Evolutionary conservation across 2,888 invertebrate genomes (phyloP), one percentile per base, ranked within the genome.

Genomic region (Metalampra italica): DNA sequence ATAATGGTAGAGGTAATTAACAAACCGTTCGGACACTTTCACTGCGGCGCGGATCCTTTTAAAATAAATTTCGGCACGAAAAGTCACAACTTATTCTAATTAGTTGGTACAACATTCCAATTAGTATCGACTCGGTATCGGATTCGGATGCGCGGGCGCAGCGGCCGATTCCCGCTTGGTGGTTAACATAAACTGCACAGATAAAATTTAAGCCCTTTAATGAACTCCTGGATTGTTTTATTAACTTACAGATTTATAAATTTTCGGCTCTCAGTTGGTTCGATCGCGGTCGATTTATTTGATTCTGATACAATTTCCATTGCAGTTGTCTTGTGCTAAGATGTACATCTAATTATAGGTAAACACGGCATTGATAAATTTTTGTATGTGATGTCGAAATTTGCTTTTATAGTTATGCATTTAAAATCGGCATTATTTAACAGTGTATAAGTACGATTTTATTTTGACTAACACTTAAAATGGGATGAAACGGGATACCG

Each of bases 201-300:
- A 83, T 82, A 83, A 82, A 78, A 78, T 81, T 84, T 79, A 81
- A 83, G 66, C 71, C 69, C 70, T 75, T 81, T 84, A 83, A 82
- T 82, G 81, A 82, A 82, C 70, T 72, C 68, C 53, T 50, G 60
- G 76, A 78, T 79, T 79, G 78, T 71, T 80, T 81, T 81, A 81
- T 78, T 77, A 76, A 79, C 71, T 70, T 56, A 51, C 58, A 63
- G 66, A 68, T 76, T 69, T 68, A 80, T 80, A 76, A 73, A 78
- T 77, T 70, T 69, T 74, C 65, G 71, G 66, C 63, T 64, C 64
- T 66, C 63, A 55, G 64, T 68, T 65, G 64, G 66, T 64, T 61
- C 62, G 12, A 22, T 42, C 47, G 38, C 9, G 9, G 29, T n/a
- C 36, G 32, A 34, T 39, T 50, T 47, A 46, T 46, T 46, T 15